Evolutionary conservation across 2,888 invertebrate species (phyloP).

Genomic region (Drepanosiphum platanoidis): DNA sequence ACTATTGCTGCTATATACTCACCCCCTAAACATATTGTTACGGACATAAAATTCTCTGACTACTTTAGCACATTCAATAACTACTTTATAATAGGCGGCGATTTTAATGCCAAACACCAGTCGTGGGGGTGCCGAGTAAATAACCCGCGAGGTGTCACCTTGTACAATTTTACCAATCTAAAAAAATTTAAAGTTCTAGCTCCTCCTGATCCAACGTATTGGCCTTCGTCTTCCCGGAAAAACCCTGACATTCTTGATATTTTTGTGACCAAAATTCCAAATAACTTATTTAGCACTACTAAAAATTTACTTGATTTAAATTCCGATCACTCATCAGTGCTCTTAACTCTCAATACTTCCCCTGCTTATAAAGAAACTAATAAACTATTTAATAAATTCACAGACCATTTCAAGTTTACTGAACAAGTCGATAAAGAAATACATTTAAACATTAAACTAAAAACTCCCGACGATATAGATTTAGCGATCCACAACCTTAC

Average conservation of each 20-base stretch:
- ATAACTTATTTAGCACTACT: neutral
- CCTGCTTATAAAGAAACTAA: neutral
- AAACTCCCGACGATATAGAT: neutral
- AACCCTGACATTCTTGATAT: conserved; percentile 14
- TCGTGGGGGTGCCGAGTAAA: too few relatives aligned
- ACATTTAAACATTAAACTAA: conserved; percentile 12
- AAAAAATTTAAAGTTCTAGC: conserved; percentile 24
- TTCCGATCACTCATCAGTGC: conserved; percentile 7
- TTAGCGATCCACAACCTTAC: neutral
- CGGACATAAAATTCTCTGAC: neutral
- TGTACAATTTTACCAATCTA: too few relatives aligned
- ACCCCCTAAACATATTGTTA: neutral
- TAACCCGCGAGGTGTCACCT: too few relatives aligned
- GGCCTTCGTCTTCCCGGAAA: neutral
- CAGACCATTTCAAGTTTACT: neutral
- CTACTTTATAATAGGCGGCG: neutral
- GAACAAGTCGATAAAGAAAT: neutral
- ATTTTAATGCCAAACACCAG: neutral
- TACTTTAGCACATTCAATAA: conserved; percentile 9
- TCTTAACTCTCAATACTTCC: conserved; percentile 6
- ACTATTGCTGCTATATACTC: conserved; percentile 9
- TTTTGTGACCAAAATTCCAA: neutral
- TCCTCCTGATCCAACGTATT: neutral
- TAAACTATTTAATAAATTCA: conserved; percentile 10
- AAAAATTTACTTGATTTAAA: conserved; percentile 21